Conservation (phyloP, 2,113 vertebrate genomes). For the Calidris pygmaea region DNA sequence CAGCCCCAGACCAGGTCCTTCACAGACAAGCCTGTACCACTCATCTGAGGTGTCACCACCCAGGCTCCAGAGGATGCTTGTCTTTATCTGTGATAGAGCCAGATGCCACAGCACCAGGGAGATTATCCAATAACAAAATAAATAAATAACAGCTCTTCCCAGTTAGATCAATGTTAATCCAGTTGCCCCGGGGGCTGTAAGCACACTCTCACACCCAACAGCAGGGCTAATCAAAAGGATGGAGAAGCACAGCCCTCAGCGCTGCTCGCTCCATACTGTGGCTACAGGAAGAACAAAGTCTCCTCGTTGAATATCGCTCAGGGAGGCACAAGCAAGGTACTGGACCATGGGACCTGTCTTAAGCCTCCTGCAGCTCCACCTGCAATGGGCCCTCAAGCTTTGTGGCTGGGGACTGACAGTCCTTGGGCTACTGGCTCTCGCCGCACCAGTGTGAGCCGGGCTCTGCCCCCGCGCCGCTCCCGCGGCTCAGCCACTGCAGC, state of each 20-base stretch:
- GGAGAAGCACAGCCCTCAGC: neutral
- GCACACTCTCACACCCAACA: neutral
- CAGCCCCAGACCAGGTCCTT: neutral
- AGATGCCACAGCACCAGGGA: conserved; percentile 31
- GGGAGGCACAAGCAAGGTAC: neutral
- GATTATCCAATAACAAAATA: conserved; percentile 58
- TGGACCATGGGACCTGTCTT: neutral
- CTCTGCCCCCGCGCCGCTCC: neutral
- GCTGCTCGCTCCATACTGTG: fast-evolving
- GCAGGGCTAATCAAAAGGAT: neutral
- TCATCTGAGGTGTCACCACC: neutral
- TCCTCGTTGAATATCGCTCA: neutral
- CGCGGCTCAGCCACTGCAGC: neutral
- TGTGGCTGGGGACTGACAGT: neutral
- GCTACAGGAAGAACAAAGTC: neutral
- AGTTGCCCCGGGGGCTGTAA: conserved; percentile 1
- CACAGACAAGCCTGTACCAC: neutral
- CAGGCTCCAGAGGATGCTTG: neutral
- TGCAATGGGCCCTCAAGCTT: fast-evolving
- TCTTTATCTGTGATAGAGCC: neutral
- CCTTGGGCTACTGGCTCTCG: neutral
- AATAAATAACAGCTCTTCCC: conserved; percentile 41
- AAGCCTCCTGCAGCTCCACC: neutral
- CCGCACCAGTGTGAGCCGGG: fast-evolving
- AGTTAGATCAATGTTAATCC: conserved; percentile 47